Base-by-base conservation (phyloP, 2,797 vertebrate genomes). In the Phyllotis vaccarum region DNA sequence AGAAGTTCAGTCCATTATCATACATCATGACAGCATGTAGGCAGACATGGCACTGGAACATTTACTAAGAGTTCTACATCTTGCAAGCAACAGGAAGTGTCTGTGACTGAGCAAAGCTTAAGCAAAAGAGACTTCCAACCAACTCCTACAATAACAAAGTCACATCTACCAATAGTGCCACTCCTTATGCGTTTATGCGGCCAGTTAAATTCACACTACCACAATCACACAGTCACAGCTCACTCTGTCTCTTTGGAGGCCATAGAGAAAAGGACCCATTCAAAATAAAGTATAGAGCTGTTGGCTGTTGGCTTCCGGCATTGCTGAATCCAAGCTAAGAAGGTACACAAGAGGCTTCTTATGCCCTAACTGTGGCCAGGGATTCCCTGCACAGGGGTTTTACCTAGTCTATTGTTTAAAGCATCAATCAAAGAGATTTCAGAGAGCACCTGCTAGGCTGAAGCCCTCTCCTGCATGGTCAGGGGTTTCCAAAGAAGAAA, bases 381-480 rank as follows among this genome's bases (percentile, higher is more conserved):
- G 6, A 21, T 24, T 64, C 34, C 14, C 46, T 29, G 14, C 12
- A 0, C 52, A 43, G 9, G 22, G 76, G 43, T 68, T 85, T 68
- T 12, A 8, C 78, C 79, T 62, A 68, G 82, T 14, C 78, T 37
- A 2, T 16, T 14, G 22, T 58, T 58, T 58, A 58, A 80, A 58
- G n/a, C 52, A 43, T 60, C 21, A 58, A 86, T 24, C 40, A 6
- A 52, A 90, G 56, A 58, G 29, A 10, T 76, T 46, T 3, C 14
- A 27, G 16, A 43, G 12, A 31, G 3, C 27, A n/a, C 11, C 0
- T 0, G 13, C 29, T 17, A 27, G 74, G 9, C 72, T 9, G 24
- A 81, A 76, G 12, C 5, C 37, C 56, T 72, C 85, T 86, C 11
- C 4, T 3, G 6, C 3, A 3, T 3, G 19, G 43, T 7, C 21